Evolutionary conservation across 2,888 invertebrate genomes (phyloP), one percentile per base, ranked within the genome.

Genomic region (Pyrocoelia pectoralis): DNA sequence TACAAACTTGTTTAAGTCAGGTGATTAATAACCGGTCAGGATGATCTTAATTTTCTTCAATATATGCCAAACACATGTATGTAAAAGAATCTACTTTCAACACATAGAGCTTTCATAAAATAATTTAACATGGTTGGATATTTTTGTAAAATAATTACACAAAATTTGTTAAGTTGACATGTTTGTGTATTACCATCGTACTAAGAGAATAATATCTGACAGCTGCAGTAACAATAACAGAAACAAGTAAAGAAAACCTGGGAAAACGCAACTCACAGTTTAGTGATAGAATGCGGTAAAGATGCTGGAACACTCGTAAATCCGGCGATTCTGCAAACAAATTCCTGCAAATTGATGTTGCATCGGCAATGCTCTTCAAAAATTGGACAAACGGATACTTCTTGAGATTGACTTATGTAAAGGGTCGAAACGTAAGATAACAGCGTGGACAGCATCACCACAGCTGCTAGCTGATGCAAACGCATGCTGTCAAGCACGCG

Each of bases 401-500:
- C 68, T 52, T 71, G 67, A 48, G 69, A 53, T 41, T 65, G 65
- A 29, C 29, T 56, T 33, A 58, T 40, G 40, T 56, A 60, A 56
- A 61, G 46, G 38, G 59, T 29, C 49, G 49, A 41, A 56, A 59
- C 65, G 50, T 56, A 61, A 55, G 56, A 66, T 61, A 56, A 65
- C 69, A 70, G 67, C 66, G 68, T 67, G 70, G 70, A 72, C 68
- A 72, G 65, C 72, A 73, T 72, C 72, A 70, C 72, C 66, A 70
- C 67, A 68, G 74, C 73, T 70, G 73, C 72, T 68, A 74, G 70
- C 71, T 73, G 70, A 68, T 71, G 74, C 74, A 72, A 73, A 71
- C 73, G 72, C 75, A 75, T 73, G 69, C 71, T 74, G 73, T 63
- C 69, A 68, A 56, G 69, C 72, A 70, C 72, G 72, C 70, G 70